Percentiles rank a stretch among this genome's conserved stretches.
Conservation (phyloP, 2,113 vertebrate species). For the Neolamprologus cancellatus region DNA sequence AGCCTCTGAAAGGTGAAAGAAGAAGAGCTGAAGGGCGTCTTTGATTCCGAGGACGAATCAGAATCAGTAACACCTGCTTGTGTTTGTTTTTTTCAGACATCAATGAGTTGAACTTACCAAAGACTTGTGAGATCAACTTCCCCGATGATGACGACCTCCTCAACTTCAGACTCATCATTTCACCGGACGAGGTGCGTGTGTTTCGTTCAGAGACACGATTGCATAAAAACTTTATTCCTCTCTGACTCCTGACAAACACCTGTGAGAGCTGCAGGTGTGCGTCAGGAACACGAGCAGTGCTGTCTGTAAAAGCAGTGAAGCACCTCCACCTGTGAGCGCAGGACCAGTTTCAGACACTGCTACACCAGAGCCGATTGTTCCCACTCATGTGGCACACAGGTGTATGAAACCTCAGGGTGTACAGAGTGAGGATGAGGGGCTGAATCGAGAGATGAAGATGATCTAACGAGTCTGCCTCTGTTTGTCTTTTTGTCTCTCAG, state of each 20-base stretch:
- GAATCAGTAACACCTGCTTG: not conserved
- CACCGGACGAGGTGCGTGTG: slow-evolving; percentile 80
- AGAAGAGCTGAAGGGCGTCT: not conserved
- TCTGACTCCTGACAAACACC: not conserved
- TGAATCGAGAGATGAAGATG: not conserved
- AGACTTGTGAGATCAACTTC: slow-evolving; percentile 94
- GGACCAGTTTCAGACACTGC: not conserved
- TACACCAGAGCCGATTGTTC: not conserved
- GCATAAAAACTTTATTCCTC: not conserved
- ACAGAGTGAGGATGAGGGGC: not conserved
- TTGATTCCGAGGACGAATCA: not conserved
- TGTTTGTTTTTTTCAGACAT: slow-evolving; percentile 75
- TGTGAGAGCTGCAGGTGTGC: not conserved
- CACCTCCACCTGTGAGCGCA: not conserved
- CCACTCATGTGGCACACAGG: not conserved
- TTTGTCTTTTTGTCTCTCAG: slow-evolving; percentile 51
- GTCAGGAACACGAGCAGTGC: not conserved
- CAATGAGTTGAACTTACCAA: slow-evolving; percentile 92
- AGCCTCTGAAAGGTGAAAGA: not conserved
- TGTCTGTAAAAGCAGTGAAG: not conserved
- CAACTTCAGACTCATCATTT: slow-evolving; percentile 96
- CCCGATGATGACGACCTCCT: slow-evolving; percentile 91
- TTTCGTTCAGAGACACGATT: not conserved
- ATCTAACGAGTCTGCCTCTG: not conserved
- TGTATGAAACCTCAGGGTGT: not conserved